Evolutionary conservation across 2,888 invertebrate genomes (phyloP).

Genomic region (Orchesellides sinensis): DNA sequence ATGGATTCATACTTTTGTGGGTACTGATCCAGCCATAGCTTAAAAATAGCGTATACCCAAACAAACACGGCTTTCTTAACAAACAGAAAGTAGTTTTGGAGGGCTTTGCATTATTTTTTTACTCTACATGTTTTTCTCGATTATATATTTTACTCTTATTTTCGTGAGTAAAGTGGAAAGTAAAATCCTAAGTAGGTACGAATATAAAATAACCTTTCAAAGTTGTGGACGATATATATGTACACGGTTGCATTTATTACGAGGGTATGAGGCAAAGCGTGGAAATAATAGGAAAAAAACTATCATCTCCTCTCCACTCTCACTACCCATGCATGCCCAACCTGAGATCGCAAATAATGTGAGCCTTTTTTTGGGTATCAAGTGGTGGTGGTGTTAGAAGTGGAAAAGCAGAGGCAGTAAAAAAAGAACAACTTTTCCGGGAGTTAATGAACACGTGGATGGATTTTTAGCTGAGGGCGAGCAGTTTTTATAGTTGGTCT

Average conservation of each 20-base stretch:
- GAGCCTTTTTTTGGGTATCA: slow-evolving; percentile 9
- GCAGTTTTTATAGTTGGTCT: neutral
- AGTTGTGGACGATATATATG: no score
- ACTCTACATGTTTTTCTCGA: slow-evolving; percentile 11
- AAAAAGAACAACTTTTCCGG: slow-evolving; percentile 18
- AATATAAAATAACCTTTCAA: no score
- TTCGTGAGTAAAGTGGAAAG: no score
- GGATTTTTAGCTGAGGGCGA: slow-evolving; percentile 1
- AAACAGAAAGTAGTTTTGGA: slow-evolving; percentile 2
- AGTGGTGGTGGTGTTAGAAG: neutral
- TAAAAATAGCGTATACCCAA: no score
- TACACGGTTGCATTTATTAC: no score
- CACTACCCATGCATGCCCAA: neutral
- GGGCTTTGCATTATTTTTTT: neutral
- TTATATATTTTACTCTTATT: no score
- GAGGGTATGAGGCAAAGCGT: no score
- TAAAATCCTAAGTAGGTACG: neutral
- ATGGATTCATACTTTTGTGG: slow-evolving; percentile 1
- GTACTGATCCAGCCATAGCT: neutral
- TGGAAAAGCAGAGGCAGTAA: slow-evolving; percentile 16
- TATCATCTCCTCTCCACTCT: neutral
- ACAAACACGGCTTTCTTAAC: neutral
- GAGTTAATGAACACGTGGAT: slow-evolving; percentile 56
- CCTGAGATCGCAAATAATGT: slow-evolving; percentile 8
- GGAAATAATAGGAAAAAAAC: neutral